These are phyloP conservation scores for Latrodectus hesperus DNA, from an alignment of 2,888 invertebrate genomes.

Conservation along the genomic window DNA sequence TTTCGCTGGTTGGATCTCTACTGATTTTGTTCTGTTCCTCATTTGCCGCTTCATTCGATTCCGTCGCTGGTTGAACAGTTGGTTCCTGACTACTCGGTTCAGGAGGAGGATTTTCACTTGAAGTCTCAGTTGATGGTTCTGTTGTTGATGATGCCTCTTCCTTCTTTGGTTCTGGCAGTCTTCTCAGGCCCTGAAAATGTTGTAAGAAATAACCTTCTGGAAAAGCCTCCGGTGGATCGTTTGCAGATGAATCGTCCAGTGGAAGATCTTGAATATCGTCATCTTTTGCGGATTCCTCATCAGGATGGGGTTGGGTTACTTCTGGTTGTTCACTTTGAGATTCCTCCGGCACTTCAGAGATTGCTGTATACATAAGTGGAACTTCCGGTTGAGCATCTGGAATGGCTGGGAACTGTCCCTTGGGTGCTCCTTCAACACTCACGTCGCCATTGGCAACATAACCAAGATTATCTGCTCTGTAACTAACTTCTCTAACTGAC, in stretches of 20 bases:
- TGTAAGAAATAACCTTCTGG: constrained; percentile 52
- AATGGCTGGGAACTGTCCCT: constrained; percentile 42
- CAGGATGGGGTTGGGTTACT: not conserved
- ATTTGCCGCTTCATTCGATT: not conserved
- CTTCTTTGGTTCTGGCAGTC: constrained; percentile 56
- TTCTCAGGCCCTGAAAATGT: constrained; percentile 46
- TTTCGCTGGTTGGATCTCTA: constrained; percentile 1
- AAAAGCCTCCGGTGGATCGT: constrained; percentile 61
- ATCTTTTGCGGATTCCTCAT: constrained; percentile 17
- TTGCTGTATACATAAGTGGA: not conserved
- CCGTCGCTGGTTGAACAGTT: not conserved
- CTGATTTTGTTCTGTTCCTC: constrained; percentile 7
- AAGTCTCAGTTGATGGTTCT: constrained; percentile 9
- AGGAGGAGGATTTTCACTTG: constrained; percentile 1
- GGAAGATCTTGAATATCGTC: constrained; percentile 38
- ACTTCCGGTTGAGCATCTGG: constrained; percentile 8
- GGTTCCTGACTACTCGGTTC: not conserved
- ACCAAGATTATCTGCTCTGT: constrained; percentile 58
- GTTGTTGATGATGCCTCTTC: constrained; percentile 16
- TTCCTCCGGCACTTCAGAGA: not conserved
- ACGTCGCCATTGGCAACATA: constrained; percentile 63
- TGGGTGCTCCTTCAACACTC: constrained; percentile 58
- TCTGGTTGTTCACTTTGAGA: constrained; percentile 6
- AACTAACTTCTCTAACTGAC: constrained; percentile 56
- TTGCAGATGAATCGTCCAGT: constrained; percentile 27